Evolutionary conservation across 1,140 invertebrate species (phyloP).

Genomic region (Listronotus bonariensis): DNA sequence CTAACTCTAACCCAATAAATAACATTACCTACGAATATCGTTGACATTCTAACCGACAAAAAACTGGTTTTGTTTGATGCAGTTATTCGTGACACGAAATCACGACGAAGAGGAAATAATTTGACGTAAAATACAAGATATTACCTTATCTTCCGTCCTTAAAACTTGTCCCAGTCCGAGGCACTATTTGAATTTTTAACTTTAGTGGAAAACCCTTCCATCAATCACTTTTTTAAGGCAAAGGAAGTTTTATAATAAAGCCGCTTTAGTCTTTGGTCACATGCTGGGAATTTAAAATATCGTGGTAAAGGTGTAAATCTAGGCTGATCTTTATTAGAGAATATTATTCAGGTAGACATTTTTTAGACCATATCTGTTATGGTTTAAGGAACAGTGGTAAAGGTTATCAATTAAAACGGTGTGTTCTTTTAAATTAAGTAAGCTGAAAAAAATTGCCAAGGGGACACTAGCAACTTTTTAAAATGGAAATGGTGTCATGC

Average conservation of each 20-base stretch:
- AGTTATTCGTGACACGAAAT: slow-evolving; percentile 29
- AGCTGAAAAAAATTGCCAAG: no score
- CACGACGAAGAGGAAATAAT: slow-evolving; percentile 32
- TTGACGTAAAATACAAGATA: slow-evolving; percentile 33
- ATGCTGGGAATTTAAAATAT: slow-evolving; percentile 14
- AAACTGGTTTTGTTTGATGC: slow-evolving; percentile 24
- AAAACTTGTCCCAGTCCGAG: slow-evolving; percentile 27
- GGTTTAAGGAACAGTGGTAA: no score
- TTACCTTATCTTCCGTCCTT: slow-evolving; percentile 33
- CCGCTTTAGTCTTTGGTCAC: neutral
- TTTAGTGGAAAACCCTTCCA: slow-evolving; percentile 21
- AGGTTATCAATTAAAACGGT: no score
- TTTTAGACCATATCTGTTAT: no score
- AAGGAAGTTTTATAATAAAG: neutral
- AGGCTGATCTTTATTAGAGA: no score
- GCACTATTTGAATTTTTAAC: slow-evolving; percentile 28
- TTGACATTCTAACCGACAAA: slow-evolving; percentile 11
- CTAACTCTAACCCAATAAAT: no score
- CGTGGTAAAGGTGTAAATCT: slow-evolving; percentile 1
- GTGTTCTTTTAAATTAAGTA: no score
- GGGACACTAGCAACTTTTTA: no score
- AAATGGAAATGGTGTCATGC: no score
- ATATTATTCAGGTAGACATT: no score
- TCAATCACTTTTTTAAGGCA: slow-evolving; percentile 26
- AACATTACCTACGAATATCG: no score